Evolutionary conservation across 1,140 invertebrate species (phyloP).

Genomic region (Euwallacea fornicatus): DNA sequence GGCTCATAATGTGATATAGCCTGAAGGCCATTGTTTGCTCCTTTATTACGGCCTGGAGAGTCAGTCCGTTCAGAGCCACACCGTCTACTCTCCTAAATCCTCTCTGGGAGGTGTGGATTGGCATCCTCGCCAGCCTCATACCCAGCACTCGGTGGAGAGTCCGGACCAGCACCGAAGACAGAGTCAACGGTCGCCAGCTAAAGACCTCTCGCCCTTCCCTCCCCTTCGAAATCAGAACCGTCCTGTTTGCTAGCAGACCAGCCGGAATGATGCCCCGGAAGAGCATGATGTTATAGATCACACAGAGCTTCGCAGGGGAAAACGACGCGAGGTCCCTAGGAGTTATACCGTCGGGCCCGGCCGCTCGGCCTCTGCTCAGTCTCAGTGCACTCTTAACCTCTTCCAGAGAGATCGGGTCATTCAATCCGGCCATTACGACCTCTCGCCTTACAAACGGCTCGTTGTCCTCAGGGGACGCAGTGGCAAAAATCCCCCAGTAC

Average conservation of each 20-base stretch:
- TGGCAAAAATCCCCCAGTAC: no score
- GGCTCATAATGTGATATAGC: conserved; percentile 41
- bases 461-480: no score
- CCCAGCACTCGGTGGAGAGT: conserved; percentile 23
- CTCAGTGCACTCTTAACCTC: no score
- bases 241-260: neutral
- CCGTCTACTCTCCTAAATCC: conserved; percentile 38
- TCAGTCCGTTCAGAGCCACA: conserved; percentile 22
- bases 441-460: no score
- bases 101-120: conserved; percentile 22
- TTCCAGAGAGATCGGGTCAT: no score
- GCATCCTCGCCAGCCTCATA: neutral
- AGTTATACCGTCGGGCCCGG: neutral
- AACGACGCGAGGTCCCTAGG: neutral
- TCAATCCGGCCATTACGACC: no score
- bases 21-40: neutral
- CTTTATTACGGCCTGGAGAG: conserved; percentile 28
- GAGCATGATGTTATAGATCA: conserved; percentile 1
- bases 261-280: neutral
- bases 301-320: neutral
- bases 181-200: conserved; percentile 41
- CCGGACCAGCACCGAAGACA: conserved; percentile 31
- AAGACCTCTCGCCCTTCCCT: conserved; percentile 21
- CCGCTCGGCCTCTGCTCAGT: no score
- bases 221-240: conserved; percentile 37